Percentiles rank a stretch among this genome's conserved stretches.
Evolutionary conservation across 2,888 invertebrate genomes (phyloP).

Genomic region (Aplocera efformata): DNA sequence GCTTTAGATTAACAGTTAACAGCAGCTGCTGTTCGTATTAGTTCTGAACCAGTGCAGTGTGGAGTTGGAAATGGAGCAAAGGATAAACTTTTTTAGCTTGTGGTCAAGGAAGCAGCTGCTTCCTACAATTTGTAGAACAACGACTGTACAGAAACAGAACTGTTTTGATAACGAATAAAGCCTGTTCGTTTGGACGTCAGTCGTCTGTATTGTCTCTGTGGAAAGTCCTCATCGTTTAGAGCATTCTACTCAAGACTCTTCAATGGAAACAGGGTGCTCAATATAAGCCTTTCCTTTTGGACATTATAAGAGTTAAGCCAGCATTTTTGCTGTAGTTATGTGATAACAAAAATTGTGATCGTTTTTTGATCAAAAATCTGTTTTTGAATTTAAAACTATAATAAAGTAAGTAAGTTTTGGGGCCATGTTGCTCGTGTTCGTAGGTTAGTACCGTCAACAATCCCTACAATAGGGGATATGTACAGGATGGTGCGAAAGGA

Average conservation of each 20-base stretch:
- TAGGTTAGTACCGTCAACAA: no score
- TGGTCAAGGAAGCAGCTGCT: slow-evolving; percentile 23
- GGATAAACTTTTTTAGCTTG: slow-evolving; percentile 24
- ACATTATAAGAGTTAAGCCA: slow-evolving; percentile 6
- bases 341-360: no score
- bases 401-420: no score
- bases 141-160: slow-evolving; percentile 12
- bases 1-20: slow-evolving; percentile 4
- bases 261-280: slow-evolving; percentile 33
- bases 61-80: slow-evolving; percentile 18
- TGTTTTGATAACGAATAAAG: slow-evolving; percentile 34
- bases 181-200: slow-evolving; percentile 34
- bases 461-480: no score
- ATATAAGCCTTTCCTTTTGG: slow-evolving; percentile 25
- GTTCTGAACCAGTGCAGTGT: slow-evolving; percentile 17
- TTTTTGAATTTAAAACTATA: no score
- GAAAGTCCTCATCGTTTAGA: slow-evolving; percentile 41
- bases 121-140: slow-evolving; percentile 21
- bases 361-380: no score
- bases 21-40: slow-evolving; percentile 15
- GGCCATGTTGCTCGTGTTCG: no score
- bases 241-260: slow-evolving; percentile 47
- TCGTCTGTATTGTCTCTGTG: slow-evolving; percentile 34
- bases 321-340: background rate
- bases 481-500: no score